Base-by-base conservation (phyloP, 2,797 vertebrate species). In the Odontamblyopus lacepedii region DNA sequence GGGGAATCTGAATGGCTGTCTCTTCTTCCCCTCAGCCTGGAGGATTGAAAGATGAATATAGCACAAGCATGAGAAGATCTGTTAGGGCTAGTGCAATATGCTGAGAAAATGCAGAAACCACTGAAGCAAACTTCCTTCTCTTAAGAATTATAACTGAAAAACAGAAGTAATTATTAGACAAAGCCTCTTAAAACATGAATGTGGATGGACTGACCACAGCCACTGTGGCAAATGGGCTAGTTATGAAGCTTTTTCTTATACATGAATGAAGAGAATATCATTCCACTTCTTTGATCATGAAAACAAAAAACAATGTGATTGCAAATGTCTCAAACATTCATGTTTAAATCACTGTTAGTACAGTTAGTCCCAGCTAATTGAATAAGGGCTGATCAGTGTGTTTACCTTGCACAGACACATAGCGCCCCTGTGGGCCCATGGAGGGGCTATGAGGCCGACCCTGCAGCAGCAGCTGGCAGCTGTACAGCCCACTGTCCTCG, bases 391-490 rank as follows among this genome's bases (percentile, higher is more conserved):
- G 23, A 51, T 32, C 4, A 26, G 30, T 23, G 35, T 12, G 6
- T 15, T 66, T 85, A 92, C 92, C 91, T 93, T 90, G 76, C 77
- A 92, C 91, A 4, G 89, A 91, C 30, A 93, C 78, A 88, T 88
- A 89, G 74, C 83, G 56, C 29, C 60, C 77, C 2, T 19, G 65
- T 59, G 76, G 83, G 56, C 88, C 89, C 15, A 91, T 86, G 23
- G 59, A 12, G 72, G 70, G 3, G 66, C 35, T 65, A 23, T 77
- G 63, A 0, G 82, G 38, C 35, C 55, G 41, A 74, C 72, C 80
- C 0, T 5, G 80, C 65, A 79, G 71, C 4, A 89, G 87, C 81
- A 92, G 84, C 75, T 87, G 83, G 81, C 92, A 92, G 84, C 91
- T 90, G 88, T 92, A 93, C 64, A 90, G 73, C 72, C 41, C 91